Conservation (phyloP, 2,113 vertebrate species). For the Sus scrofa region T2T-Sscrofa CM000826.6:113235501-113236000, state of each 20-base stretch:
- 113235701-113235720: conserved; percentile 78
- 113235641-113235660: background rate
- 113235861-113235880: conserved; percentile 82
- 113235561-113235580: background rate
- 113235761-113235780: conserved; percentile 78
- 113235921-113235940: conserved; percentile 85
- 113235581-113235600: background rate
- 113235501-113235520: background rate
- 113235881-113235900: conserved; percentile 83
- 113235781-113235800: conserved; percentile 79
- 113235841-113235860: conserved; percentile 86
- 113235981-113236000: conserved; percentile 79
- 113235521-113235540: background rate
- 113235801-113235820: conserved; percentile 81
- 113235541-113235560: background rate
- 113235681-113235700: conserved; percentile 67
- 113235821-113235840: conserved; percentile 84
- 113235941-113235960: conserved; percentile 85
- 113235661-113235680: conserved; percentile 69
- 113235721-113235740: conserved; percentile 82
- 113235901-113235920: conserved; percentile 87
- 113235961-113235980: conserved; percentile 83
- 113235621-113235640: conserved; percentile 21
- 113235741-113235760: conserved; percentile 79
- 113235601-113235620: background rate